Base-by-base conservation (phyloP, 2,797 vertebrate species). In the Otolemur crassicaudatus region DNA sequence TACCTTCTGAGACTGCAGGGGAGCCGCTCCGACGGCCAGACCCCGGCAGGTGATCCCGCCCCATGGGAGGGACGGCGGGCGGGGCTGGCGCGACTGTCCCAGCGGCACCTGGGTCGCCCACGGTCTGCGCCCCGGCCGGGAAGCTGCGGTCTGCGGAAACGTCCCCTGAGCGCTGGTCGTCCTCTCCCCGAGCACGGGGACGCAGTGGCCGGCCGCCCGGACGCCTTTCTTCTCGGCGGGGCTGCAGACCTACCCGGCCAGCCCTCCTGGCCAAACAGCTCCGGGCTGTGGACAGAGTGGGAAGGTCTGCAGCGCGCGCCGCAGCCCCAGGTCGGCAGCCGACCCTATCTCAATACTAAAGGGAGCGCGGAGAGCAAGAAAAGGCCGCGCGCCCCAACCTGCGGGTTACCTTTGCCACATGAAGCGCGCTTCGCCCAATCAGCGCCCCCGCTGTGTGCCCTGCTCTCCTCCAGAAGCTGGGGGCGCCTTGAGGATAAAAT, bases 101-200 rank as follows among this genome's bases (percentile, higher is more conserved):
- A 25, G 34, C 43, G 1, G 1, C 13, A 6, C 23, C 76, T 7
- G 12, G 58, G 61, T 22, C 34, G 43, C 31, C 43, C 23, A 3
- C 14, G 14, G 6, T 7, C 5, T 8, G 56, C 19, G 16, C 49
- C 40, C n/a, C 1, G 4, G 40, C 43, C 37, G 1, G 4, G 5
- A 2, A 34, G n/a, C 56, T 1, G 34, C 4, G 0, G 49, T 4
- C 84, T 17, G 4, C 17, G 0, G 61, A 40, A 77, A 6, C 5
- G 20, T 56, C 76, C n/a, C 81, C 81, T 46, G 70, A 3, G 70
- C 3, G 75, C 4, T 70, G 27, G 3, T 13, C 1, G 58, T 23
- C 70, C 65, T 69, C 29, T 16, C 27, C 0, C 5, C 0, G 31
- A 0, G 20, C 25, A 16, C 61, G 4, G 61, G 3, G 77, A 17